Conservation (phyloP, 2,113 vertebrate species). For the Chunga burmeisteri region DNA sequence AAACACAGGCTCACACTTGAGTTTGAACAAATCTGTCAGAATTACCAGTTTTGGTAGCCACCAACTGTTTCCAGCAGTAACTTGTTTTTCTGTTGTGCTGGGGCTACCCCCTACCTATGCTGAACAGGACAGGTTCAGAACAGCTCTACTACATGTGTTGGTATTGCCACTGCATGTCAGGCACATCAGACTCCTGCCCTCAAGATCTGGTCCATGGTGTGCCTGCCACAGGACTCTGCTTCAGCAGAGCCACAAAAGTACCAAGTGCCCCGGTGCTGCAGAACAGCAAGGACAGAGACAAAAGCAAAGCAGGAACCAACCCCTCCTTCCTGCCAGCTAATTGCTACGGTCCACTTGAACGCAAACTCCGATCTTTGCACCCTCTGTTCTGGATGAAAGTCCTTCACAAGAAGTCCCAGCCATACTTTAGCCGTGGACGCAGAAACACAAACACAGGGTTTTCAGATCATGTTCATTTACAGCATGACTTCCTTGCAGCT, state of each 20-base stretch:
- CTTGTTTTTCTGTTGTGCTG: background rate
- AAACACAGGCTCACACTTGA: background rate
- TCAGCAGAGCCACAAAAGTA: background rate
- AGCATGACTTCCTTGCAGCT: background rate
- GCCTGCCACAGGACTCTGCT: background rate
- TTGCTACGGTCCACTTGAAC: background rate
- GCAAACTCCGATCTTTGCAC: background rate
- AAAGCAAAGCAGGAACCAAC: background rate
- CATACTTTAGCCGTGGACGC: background rate
- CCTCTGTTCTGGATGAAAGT: background rate
- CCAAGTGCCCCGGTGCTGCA: background rate
- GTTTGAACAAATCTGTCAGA: background rate
- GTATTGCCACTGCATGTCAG: background rate
- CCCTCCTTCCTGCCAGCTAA: background rate
- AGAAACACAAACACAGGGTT: background rate
- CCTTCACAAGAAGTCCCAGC: background rate
- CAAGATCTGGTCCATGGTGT: background rate
- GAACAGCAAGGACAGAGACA: background rate
- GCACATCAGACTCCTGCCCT: background rate
- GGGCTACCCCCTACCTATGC: background rate
- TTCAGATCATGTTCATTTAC: background rate
- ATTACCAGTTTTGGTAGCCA: background rate
- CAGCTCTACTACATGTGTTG: rapidly evolving
- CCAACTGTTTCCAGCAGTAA: background rate
- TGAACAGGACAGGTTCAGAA: background rate